A percentile compares a stretch with the other conserved stretches of the same genome.
phyloP scores from a whole-genome alignment of 1,140 invertebrate species.

The Helicoverpa zea region DNA sequence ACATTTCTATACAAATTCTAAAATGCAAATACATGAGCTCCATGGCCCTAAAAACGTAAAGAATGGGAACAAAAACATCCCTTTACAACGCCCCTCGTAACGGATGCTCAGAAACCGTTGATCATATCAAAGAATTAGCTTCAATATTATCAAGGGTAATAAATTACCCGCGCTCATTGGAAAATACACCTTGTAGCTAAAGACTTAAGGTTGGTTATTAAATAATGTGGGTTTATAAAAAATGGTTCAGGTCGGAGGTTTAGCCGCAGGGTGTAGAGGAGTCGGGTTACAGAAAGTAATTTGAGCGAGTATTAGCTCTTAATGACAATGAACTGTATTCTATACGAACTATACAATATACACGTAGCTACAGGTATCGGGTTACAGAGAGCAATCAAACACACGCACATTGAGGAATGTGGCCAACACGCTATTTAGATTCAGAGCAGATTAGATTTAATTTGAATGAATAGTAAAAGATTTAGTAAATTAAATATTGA shows the following conservation, averaged over 20 bases:
- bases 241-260: slow-evolving; percentile 11
- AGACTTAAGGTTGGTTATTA: neutral
- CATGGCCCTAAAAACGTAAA: slow-evolving; percentile 15
- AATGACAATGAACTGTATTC: slow-evolving; percentile 1
- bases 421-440: neutral
- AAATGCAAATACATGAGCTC: slow-evolving; percentile 27
- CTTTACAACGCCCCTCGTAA: slow-evolving; percentile 33
- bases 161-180: slow-evolving; percentile 1
- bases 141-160: slow-evolving; percentile 15
- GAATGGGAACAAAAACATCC: slow-evolving; percentile 39
- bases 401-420: slow-evolving; percentile 13
- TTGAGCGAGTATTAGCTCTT: slow-evolving; percentile 30
- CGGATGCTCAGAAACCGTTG: slow-evolving; percentile 46
- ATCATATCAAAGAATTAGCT: slow-evolving; percentile 46
- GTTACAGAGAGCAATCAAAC: slow-evolving; percentile 25
- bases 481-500: neutral
- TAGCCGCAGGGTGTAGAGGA: slow-evolving; percentile 21
- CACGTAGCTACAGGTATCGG: neutral
- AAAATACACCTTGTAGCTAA: neutral
- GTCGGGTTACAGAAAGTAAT: slow-evolving; percentile 39
- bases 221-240: neutral
- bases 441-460: neutral
- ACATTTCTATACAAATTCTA: slow-evolving; percentile 33
- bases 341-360: neutral
- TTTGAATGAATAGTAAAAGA: no score